phyloP scores from a whole-genome alignment of 2,113 vertebrate genomes.

The Sturnira hondurensis region DNA sequence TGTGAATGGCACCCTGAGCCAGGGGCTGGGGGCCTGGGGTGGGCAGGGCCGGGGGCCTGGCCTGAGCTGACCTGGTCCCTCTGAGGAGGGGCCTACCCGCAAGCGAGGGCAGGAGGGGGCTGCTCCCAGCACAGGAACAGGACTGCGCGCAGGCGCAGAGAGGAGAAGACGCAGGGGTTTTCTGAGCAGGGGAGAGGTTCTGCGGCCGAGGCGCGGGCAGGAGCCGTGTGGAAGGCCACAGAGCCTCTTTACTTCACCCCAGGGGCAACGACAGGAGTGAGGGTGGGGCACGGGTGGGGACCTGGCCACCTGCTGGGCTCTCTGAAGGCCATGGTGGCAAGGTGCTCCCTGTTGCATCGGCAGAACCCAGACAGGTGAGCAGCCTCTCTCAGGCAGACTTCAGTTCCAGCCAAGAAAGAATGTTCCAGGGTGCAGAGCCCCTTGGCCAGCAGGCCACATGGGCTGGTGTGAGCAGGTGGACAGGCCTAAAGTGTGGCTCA shows the following conservation, averaged over 20 bases:
- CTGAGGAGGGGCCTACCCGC: neutral
- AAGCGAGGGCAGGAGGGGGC: neutral
- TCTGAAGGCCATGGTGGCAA: neutral
- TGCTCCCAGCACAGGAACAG: neutral
- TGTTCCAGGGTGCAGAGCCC: neutral
- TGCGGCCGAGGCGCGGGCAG: neutral
- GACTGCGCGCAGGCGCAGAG: accelerated
- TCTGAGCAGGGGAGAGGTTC: neutral
- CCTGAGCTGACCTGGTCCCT: neutral
- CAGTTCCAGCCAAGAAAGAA: neutral
- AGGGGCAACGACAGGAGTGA: accelerated
- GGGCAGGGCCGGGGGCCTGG: neutral
- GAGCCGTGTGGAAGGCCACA: neutral
- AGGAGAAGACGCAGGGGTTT: neutral
- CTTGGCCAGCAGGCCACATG: neutral
- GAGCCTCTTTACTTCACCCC: neutral
- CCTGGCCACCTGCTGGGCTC: neutral
- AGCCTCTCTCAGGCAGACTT: neutral
- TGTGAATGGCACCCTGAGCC: accelerated
- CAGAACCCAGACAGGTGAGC: neutral
- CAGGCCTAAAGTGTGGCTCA: neutral
- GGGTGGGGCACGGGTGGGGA: neutral
- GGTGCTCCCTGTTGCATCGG: no score
- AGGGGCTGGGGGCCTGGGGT: neutral
- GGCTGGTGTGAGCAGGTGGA: neutral